Conservation (phyloP, 1,140 invertebrate genomes). For the Matsumurasca onukii region DNA sequence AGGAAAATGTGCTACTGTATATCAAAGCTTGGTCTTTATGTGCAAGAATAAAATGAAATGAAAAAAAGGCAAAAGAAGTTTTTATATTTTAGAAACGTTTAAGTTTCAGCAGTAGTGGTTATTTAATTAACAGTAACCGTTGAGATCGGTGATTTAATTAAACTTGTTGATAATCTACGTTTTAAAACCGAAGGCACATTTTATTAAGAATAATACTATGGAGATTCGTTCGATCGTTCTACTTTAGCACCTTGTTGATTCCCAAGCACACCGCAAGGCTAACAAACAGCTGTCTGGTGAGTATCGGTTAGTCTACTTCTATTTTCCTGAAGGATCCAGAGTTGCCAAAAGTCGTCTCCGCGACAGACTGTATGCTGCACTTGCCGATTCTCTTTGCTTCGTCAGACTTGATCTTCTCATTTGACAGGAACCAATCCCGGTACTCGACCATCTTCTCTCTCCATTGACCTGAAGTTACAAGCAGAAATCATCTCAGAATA, state of each 20-base stretch:
- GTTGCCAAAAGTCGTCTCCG: constrained; percentile 46
- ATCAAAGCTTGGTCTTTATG: not conserved
- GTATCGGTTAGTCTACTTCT: constrained; percentile 46
- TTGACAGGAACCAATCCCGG: constrained; percentile 49
- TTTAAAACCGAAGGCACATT: not conserved
- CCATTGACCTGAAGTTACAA: constrained; percentile 47
- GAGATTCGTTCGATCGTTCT: not conserved
- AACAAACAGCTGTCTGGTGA: not conserved
- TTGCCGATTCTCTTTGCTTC: constrained; percentile 48
- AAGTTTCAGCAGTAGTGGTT: too few species aligned
- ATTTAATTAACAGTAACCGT: too few species aligned
- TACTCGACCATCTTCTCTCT: constrained; percentile 47
- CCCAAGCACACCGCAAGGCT: not conserved
- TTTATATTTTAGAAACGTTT: too few species aligned
- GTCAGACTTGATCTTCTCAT: constrained; percentile 46
- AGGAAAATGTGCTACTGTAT: not conserved
- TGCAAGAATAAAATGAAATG: too few species aligned
- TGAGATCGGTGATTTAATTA: too few species aligned
- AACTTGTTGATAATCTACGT: too few species aligned
- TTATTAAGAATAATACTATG: not conserved
- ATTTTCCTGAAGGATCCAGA: constrained; percentile 51
- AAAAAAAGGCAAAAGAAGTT: too few species aligned
- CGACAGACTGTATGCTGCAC: constrained; percentile 39
- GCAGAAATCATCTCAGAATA: too few species aligned
- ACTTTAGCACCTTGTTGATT: not conserved